Base-by-base conservation (phyloP, 1,140 invertebrate genomes). In the Phthorimaea operculella region DNA sequence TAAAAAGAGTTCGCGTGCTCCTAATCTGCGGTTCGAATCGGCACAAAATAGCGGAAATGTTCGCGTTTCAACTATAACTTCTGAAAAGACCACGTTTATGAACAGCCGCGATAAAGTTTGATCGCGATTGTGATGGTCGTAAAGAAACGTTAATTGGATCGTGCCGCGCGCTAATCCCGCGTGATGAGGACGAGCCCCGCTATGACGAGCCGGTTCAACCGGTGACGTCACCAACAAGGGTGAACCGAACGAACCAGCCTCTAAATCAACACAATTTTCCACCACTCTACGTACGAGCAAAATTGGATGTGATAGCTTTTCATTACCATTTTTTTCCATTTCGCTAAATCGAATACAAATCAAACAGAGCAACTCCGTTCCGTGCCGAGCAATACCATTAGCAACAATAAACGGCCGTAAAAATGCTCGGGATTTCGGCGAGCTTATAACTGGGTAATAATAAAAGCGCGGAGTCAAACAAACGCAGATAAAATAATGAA, bases 91-190 rank as follows among this genome's bases (percentile, higher is more conserved):
- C 10, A 39, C 36, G 36, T 39, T 39, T 39, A 39, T 39, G 36
- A n/a, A 39, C 36, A 9, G n/a, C 8, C 10, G 36, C 36, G 10
- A 39, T 39, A 39, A 39, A 39, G 10, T 39, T 39, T 39, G 36
- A 39, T 39, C 36, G 10, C n/a, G 36, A 39, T 39, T 39, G 36
- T 39, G 36, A 39, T 39, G 36, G 36, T 9, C 36, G 36, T 39
- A 39, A 39, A 39, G 36, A 39, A 39, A 39, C 36, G 36, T 39
- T 39, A 39, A 39, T 39, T 39, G 36, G 36, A 39, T 39, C 36
- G 36, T 28, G 21, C 21, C 21, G 21, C 21, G 21, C 21, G 21
- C 21, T 28, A 28, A 28, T 28, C 21, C 21, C 21, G 21, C 21
- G 21, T 28, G 21, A 28, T 28, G 6, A 28, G 21, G 21, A 28